Base-by-base conservation (phyloP, 1,140 invertebrate genomes). In the Sarcophaga bullata region DNA sequence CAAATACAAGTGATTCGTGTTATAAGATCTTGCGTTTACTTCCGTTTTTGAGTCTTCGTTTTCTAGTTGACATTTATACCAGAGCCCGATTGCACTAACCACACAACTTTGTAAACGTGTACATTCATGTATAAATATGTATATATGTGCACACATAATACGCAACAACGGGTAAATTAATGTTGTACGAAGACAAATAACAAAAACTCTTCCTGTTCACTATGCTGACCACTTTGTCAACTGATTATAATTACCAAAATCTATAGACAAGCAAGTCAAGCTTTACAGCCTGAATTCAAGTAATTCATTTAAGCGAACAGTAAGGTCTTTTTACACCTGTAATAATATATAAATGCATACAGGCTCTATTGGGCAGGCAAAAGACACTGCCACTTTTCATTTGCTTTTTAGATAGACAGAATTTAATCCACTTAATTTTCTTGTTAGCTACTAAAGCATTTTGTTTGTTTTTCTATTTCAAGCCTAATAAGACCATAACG, bases 201-300 rank as follows among this genome's bases (percentile, higher is more conserved):
- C 54, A 58, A 58, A 58, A 58, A 58, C 54, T 58, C 54, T 58
- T 58, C 54, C 54, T 58, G 54, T 58, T 58, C 54, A n/a, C 15
- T 58, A n/a, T n/a, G n/a, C 15, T 15, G 54, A n/a, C 15, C 54
- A 58, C 54, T 58, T 58, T 58, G 54, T 58, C 54, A 58, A 58
- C 11, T n/a, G n/a, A 58, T n/a, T 58, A 58, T 58, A 58, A 58
- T 58, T 58, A 58, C 54, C 54, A 58, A 58, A 58, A 58, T 58
- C 54, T n/a, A 58, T 1, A 54, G 13, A 58, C 25, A 2, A 37
- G 1, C 25, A 37, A 37, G 25, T 37, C 25, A 37, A 4, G 54
- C n/a, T 58, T n/a, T n/a, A 58, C n/a, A 58, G 13, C 54, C 54
- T n/a, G 13, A 52, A 8, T 10, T 52, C 50, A 52, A 52, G 13